Percentiles rank a stretch among this genome's conserved stretches.
phyloP scores from a whole-genome alignment of 1,140 invertebrate genomes.

The Trialeurodes vaporariorum region DNA sequence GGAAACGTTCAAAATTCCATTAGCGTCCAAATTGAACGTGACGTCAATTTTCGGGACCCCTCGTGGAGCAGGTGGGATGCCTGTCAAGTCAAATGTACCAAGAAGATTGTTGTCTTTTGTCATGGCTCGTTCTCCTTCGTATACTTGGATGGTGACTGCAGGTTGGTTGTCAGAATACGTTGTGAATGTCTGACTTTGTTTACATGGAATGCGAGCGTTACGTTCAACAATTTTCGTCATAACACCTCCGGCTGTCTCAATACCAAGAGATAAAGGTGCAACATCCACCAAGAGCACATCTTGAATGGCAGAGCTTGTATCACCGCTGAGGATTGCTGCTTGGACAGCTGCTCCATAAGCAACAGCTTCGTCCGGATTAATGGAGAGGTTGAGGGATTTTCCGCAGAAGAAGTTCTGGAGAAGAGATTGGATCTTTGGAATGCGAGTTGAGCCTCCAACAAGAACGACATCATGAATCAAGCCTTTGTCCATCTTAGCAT shows the following conservation, averaged over 20 bases:
- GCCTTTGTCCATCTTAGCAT: no score
- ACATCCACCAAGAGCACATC: constrained; percentile 44
- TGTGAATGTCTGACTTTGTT: constrained; percentile 40
- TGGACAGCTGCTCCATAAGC: constrained; percentile 53
- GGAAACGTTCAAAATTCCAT: constrained; percentile 49
- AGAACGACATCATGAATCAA: constrained; percentile 70
- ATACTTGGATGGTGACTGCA: no score
- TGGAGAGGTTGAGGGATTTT: no score
- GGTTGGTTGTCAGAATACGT: constrained; percentile 51
- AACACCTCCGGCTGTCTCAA: constrained; percentile 44
- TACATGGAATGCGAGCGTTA: constrained; percentile 41
- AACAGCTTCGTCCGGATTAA: constrained; percentile 53
- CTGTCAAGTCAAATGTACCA: constrained; percentile 61
- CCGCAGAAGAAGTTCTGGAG: no score
- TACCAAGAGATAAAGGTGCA: constrained; percentile 41
- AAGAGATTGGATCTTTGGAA: constrained; percentile 52
- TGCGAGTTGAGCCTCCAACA: constrained; percentile 65
- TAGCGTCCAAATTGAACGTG: no score
- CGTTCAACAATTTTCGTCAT: constrained; percentile 45
- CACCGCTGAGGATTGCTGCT: no score
- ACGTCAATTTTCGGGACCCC: constrained; percentile 36
- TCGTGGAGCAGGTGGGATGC: constrained; percentile 50
- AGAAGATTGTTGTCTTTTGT: constrained; percentile 61
- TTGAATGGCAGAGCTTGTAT: constrained; percentile 41
- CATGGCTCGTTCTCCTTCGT: no score